These are phyloP conservation scores for Tauraco hartlaubi DNA, from an alignment of 2,797 vertebrate species.

Conservation along the genomic window DNA sequence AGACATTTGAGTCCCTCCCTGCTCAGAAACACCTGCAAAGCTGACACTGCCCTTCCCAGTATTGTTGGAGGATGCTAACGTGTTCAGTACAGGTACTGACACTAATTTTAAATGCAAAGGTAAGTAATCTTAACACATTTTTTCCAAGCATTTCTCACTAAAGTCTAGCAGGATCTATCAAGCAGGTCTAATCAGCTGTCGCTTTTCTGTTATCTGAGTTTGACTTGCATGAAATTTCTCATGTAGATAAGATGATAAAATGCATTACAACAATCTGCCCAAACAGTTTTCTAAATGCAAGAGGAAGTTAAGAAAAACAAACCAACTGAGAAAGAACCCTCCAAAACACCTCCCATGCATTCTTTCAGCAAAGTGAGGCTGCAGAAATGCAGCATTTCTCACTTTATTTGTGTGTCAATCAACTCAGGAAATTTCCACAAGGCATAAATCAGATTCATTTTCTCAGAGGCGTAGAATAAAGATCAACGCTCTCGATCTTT, in stretches of 20 bases:
- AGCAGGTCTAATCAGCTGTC: background rate
- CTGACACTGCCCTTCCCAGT: background rate
- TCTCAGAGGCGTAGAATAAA: background rate
- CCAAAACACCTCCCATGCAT: background rate
- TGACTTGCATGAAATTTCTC: background rate
- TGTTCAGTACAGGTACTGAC: background rate
- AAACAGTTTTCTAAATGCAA: background rate
- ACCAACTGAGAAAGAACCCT: background rate
- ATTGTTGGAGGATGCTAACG: background rate
- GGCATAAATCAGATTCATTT: background rate
- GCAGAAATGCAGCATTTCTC: background rate
- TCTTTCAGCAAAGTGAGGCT: background rate
- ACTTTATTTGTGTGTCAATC: background rate
- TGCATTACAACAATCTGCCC: background rate
- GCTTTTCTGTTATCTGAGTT: background rate
- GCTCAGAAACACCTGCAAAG: background rate
- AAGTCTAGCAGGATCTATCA: background rate
- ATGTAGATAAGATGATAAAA: background rate
- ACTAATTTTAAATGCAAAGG: background rate
- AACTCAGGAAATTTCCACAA: background rate
- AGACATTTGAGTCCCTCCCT: background rate
- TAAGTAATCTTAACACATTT: background rate
- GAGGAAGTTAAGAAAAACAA: background rate
- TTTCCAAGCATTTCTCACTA: background rate
- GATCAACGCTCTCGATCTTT: background rate